Percentiles rank a stretch among this genome's conserved stretches.
These are phyloP conservation scores for Scaptomyza pallida DNA, from an alignment of 1,140 invertebrate genomes.

Conservation along the genomic window DNA sequence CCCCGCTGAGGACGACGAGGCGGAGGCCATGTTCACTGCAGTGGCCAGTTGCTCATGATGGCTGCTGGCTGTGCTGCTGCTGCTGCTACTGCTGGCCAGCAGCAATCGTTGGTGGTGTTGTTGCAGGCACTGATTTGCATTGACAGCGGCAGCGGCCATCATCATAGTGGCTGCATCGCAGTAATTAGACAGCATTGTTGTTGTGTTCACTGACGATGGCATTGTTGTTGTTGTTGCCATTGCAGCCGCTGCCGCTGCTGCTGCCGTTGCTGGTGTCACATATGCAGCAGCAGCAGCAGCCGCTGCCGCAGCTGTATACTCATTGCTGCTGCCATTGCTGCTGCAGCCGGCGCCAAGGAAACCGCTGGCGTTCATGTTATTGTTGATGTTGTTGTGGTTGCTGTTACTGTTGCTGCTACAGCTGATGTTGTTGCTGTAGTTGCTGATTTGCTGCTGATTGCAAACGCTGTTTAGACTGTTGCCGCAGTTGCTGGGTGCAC, in stretches of 20 bases:
- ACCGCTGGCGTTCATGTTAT: conserved; percentile 57
- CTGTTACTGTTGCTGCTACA: conserved; percentile 18
- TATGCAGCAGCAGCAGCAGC: conserved; percentile 46
- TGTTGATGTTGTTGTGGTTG: conserved; percentile 38
- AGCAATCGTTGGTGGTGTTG: conserved; percentile 78
- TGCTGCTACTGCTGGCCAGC: conserved; percentile 52
- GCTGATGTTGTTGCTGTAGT: conserved; percentile 57
- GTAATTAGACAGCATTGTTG: conserved; percentile 82
- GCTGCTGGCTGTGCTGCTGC: conserved; percentile 31
- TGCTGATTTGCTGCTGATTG: conserved; percentile 79
- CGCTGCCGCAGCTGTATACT: conserved; percentile 56
- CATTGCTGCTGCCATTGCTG: conserved; percentile 42
- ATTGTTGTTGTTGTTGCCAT: conserved; percentile 39
- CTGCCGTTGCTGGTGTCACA: conserved; percentile 58
- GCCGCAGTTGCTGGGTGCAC: conserved; percentile 35
- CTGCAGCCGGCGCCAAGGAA: conserved; percentile 52
- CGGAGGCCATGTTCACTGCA: conserved; percentile 36
- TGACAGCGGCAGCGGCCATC: conserved; percentile 82
- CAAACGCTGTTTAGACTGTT: conserved; percentile 61
- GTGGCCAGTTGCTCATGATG: conserved; percentile 47
- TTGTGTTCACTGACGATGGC: conserved; percentile 63
- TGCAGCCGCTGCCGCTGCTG: conserved; percentile 34
- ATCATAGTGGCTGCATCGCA: conserved; percentile 83
- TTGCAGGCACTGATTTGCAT: conserved; percentile 83
- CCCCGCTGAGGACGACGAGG: conserved; percentile 55